Percentiles rank a stretch among this genome's conserved stretches.
Conservation (phyloP, 2,888 invertebrate species). For the Gari tellinella region DNA sequence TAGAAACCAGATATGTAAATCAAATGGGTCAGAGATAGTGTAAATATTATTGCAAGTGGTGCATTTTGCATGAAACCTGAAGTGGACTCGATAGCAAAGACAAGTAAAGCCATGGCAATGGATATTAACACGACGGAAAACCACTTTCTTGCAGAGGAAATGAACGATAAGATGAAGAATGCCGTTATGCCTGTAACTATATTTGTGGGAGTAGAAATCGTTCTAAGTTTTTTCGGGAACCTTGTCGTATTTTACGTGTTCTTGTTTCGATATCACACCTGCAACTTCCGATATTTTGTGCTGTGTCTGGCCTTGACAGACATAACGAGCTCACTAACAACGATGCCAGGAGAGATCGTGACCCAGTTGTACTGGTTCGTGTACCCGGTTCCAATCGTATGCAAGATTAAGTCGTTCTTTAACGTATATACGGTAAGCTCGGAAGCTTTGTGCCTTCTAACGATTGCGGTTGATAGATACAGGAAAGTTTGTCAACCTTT, state of each 20-base stretch:
- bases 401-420: constrained; percentile 40
- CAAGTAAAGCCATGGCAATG: too few relatives aligned
- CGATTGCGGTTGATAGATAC: constrained; percentile 33
- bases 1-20: too few relatives aligned
- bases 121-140: too few relatives aligned
- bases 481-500: constrained; percentile 33
- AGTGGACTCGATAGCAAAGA: too few relatives aligned
- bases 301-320: constrained; percentile 34
- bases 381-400: constrained; percentile 5
- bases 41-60: too few relatives aligned
- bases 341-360: constrained; percentile 37
- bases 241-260: constrained; percentile 30
- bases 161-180: constrained; percentile 6
- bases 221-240: constrained; percentile 34
- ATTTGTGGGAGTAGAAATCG: constrained; percentile 13
- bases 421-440: constrained; percentile 36
- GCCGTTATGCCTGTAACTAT: constrained; percentile 20
- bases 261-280: constrained; percentile 13
- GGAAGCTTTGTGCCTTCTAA: constrained; percentile 21
- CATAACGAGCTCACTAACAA: constrained; percentile 22
- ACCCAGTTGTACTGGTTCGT: constrained; percentile 36
- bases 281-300: constrained; percentile 44
- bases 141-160: not conserved
- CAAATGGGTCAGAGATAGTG: too few relatives aligned
- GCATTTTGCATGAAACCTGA: too few relatives aligned